phyloP scores from a whole-genome alignment of 2,797 vertebrate genomes.

The Hydrolagus colliei region DNA sequence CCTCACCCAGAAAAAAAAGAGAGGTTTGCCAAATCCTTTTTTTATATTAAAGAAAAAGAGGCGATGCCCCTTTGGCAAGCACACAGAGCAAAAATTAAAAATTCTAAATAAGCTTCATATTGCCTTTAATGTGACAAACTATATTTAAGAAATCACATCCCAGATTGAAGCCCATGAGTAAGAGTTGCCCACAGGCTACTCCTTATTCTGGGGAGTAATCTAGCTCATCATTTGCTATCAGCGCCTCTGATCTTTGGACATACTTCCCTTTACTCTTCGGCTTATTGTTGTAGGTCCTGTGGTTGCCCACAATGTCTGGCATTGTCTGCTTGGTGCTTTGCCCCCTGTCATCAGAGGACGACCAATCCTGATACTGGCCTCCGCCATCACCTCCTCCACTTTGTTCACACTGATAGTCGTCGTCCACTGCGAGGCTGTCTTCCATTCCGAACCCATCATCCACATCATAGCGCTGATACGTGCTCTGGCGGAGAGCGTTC shows the following conservation, averaged over 20 bases:
- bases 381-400: constrained; percentile 74
- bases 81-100: background rate
- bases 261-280: constrained; percentile 75
- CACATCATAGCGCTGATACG: constrained; percentile 84
- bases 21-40: constrained; percentile 33
- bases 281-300: constrained; percentile 59
- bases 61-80: background rate
- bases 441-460: constrained; percentile 78
- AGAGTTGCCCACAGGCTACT: constrained; percentile 47
- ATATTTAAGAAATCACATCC: constrained; percentile 38
- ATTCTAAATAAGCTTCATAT: constrained; percentile 7
- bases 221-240: constrained; percentile 83
- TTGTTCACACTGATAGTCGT: constrained; percentile 57
- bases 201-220: constrained; percentile 76
- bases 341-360: background rate
- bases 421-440: constrained; percentile 52
- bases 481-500: constrained; percentile 81
- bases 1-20: background rate
- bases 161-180: constrained; percentile 64
- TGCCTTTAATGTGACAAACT: constrained; percentile 33
- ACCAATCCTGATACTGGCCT: constrained; percentile 60
- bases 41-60: constrained; percentile 28
- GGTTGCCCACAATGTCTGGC: constrained; percentile 53
- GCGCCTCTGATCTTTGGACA: constrained; percentile 62
- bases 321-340: constrained; percentile 50